phyloP scores from a whole-genome alignment of 2,113 vertebrate genomes.

The Oncorhynchus mykiss region DNA sequence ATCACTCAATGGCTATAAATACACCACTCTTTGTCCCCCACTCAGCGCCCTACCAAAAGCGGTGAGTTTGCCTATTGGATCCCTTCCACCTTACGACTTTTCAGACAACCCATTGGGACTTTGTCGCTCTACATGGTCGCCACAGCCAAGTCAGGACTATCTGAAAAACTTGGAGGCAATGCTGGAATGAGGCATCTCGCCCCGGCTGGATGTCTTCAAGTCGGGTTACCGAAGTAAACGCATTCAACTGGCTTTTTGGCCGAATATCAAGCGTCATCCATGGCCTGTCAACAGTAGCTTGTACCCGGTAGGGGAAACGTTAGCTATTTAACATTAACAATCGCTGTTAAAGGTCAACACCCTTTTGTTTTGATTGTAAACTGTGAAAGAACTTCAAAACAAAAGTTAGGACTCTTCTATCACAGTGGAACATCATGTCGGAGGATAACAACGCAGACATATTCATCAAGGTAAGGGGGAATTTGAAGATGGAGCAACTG shows the following conservation, averaged over 20 bases:
- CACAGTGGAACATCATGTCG: constrained; percentile 72
- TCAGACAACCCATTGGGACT: constrained; percentile 34
- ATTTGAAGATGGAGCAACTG: background rate
- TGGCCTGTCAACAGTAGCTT: constrained; percentile 44
- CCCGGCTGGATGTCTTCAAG: constrained; percentile 41
- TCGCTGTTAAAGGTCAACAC: constrained; percentile 39
- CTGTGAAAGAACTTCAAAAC: constrained; percentile 33
- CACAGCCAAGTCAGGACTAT: constrained; percentile 50
- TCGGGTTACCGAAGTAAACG: constrained; percentile 20
- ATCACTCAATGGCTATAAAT: constrained; percentile 58
- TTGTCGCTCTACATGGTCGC: constrained; percentile 69
- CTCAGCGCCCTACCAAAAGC: constrained; percentile 39
- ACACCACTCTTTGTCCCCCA: constrained; percentile 35
- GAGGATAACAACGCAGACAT: constrained; percentile 80
- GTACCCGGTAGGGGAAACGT: background rate
- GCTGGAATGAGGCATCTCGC: constrained; percentile 41
- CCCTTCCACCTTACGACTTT: constrained; percentile 26
- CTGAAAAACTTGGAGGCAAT: constrained; percentile 57
- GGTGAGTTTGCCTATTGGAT: constrained; percentile 38
- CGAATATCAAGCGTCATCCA: constrained; percentile 36
- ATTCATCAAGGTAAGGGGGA: constrained; percentile 80
- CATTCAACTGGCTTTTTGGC: constrained; percentile 35
- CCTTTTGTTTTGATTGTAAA: constrained; percentile 46
- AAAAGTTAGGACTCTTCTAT: constrained; percentile 24
- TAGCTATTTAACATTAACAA: background rate